phyloP scores from a whole-genome alignment of 2,888 invertebrate species.

The Pandemis heparana region DNA sequence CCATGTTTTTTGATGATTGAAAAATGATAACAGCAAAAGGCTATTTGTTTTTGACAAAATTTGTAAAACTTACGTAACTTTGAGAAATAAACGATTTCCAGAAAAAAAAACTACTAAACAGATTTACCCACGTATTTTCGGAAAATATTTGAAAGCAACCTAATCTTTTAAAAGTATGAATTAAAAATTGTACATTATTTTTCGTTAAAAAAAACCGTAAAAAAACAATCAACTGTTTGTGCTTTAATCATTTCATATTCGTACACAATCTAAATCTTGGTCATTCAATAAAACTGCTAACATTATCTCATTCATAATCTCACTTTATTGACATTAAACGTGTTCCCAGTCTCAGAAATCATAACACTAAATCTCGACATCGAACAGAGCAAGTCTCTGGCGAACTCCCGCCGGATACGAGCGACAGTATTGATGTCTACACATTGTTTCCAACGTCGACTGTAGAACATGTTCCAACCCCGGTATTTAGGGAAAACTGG shows the following conservation, averaged over 20 bases:
- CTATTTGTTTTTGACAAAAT: background rate
- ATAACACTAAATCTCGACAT: slow-evolving; percentile 37
- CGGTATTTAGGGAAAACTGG: slow-evolving; percentile 53
- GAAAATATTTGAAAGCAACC: too few relatives aligned
- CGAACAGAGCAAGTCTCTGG: slow-evolving; percentile 45
- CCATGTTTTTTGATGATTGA: slow-evolving; percentile 11
- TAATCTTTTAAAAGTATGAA: too few relatives aligned
- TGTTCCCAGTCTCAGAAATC: slow-evolving; percentile 14
- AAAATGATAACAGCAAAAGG: background rate
- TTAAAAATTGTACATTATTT: too few relatives aligned
- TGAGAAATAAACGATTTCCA: too few relatives aligned
- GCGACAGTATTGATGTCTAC: slow-evolving; percentile 71
- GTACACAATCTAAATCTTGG: background rate
- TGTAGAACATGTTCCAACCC: slow-evolving; percentile 49
- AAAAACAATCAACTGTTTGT: too few relatives aligned
- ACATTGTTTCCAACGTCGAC: slow-evolving; percentile 67
- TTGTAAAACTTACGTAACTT: background rate
- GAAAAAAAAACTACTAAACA: too few relatives aligned
- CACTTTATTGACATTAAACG: slow-evolving; percentile 12
- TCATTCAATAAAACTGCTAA: background rate
- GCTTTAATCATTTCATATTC: too few relatives aligned
- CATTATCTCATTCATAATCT: slow-evolving; percentile 4
- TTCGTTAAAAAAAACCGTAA: too few relatives aligned
- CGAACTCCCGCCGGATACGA: slow-evolving; percentile 61
- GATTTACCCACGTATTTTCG: too few relatives aligned